phyloP scores from a whole-genome alignment of 2,888 invertebrate species.

The Ceraclea dissimilis region DNA sequence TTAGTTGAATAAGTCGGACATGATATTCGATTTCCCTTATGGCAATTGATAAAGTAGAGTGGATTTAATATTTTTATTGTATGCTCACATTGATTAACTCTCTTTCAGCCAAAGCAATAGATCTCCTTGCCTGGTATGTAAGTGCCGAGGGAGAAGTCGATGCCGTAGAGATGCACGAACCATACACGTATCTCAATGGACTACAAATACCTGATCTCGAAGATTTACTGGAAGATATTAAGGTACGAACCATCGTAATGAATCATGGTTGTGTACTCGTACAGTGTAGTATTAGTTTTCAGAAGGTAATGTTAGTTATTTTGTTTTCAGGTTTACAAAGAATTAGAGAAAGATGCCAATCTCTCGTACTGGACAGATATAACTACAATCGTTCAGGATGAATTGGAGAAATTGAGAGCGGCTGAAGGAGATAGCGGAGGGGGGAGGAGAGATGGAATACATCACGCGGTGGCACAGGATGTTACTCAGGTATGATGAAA shows the following conservation, averaged over 20 bases:
- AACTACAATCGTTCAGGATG: constrained; percentile 89
- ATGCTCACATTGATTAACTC: too few relatives aligned
- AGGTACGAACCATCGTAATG: constrained; percentile 40
- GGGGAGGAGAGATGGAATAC: constrained; percentile 69
- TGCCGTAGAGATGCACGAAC: constrained; percentile 96
- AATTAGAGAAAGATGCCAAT: constrained; percentile 83
- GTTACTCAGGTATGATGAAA: constrained; percentile 60
- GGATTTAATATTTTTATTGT: too few relatives aligned
- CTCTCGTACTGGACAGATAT: constrained; percentile 94
- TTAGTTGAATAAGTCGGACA: too few relatives aligned
- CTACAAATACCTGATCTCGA: constrained; percentile 85
- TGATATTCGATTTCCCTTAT: too few relatives aligned
- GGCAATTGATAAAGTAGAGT: too few relatives aligned
- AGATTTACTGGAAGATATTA: constrained; percentile 93
- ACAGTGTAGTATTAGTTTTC: too few relatives aligned
- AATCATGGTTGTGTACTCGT: too few relatives aligned
- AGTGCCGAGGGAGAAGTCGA: constrained; percentile 84
- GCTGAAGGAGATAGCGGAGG: constrained; percentile 51
- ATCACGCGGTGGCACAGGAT: constrained; percentile 85
- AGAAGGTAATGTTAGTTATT: too few relatives aligned
- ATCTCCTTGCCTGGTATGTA: constrained; percentile 93
- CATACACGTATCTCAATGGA: constrained; percentile 90
- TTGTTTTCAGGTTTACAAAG: constrained; percentile 63
- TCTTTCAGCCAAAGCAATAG: constrained; percentile 86
- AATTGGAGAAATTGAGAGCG: constrained; percentile 78